A percentile compares a stretch with the other conserved stretches of the same genome.
These are phyloP conservation scores for Teinopalpus imperialis DNA, from an alignment of 2,888 invertebrate genomes.

Conservation along the genomic window DNA sequence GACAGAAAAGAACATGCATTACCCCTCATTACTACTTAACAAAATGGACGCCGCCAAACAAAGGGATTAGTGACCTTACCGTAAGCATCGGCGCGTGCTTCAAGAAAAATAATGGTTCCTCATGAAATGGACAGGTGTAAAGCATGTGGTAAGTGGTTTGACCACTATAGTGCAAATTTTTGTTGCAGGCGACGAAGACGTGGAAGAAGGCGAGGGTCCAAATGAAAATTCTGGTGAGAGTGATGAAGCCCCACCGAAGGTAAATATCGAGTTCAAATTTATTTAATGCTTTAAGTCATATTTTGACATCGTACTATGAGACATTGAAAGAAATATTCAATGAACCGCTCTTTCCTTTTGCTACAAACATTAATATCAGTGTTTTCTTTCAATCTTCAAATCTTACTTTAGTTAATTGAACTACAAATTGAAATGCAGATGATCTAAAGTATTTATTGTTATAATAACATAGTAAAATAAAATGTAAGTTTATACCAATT, in stretches of 20 bases:
- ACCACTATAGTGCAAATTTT: conserved; percentile 63
- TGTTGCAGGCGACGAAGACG: conserved; percentile 85
- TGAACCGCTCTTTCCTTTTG: no score
- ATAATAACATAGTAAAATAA: no score
- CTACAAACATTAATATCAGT: no score
- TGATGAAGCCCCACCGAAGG: conserved; percentile 85
- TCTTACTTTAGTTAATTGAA: no score
- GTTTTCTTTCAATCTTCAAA: no score
- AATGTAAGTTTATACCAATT: no score
- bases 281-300: conserved; percentile 11
- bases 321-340: no score
- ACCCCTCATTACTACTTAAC: conserved; percentile 87
- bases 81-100: conserved; percentile 67
- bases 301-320: no score
- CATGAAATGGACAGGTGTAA: conserved; percentile 47
- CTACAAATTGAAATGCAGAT: no score
- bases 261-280: conserved; percentile 38
- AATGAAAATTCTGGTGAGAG: conserved; percentile 89
- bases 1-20: conserved; percentile 85
- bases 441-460: no score
- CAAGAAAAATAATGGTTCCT: conserved; percentile 48
- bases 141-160: conserved; percentile 57
- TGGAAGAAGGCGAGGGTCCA: conserved; percentile 85
- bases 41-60: conserved; percentile 90
- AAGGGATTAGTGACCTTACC: conserved; percentile 86